Percentiles rank a stretch among this genome's conserved stretches.
Evolutionary conservation across 2,888 invertebrate genomes (phyloP).

Genomic region (Exocentrus adspersus): DNA sequence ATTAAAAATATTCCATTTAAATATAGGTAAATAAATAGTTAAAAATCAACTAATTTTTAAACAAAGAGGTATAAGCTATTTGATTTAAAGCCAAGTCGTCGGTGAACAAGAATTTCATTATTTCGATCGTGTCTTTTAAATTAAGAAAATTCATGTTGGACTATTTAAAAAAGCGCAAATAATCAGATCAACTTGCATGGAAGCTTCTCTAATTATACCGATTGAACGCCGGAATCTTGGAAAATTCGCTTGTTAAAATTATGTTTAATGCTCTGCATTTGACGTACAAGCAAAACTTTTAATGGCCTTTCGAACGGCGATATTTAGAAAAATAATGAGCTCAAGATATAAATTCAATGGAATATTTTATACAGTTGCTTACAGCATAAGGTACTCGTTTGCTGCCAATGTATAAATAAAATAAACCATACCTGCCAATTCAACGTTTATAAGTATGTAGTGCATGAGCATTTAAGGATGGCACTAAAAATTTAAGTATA

Average conservation of each 20-base stretch:
- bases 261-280: slow-evolving; percentile 50
- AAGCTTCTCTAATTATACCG: slow-evolving; percentile 46
- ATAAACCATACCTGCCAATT: too few relatives aligned
- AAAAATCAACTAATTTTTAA: too few relatives aligned
- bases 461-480: too few relatives aligned
- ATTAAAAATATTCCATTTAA: background rate
- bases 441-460: too few relatives aligned
- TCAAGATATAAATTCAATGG: slow-evolving; percentile 42
- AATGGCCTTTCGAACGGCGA: slow-evolving; percentile 52
- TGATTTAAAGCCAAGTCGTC: too few relatives aligned
- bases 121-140: background rate
- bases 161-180: slow-evolving; percentile 62
- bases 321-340: slow-evolving; percentile 54
- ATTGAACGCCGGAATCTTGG: slow-evolving; percentile 43
- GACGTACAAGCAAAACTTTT: slow-evolving; percentile 54
- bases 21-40: too few relatives aligned
- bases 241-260: slow-evolving; percentile 55
- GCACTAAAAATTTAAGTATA: too few relatives aligned
- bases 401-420: too few relatives aligned
- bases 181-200: slow-evolving; percentile 44
- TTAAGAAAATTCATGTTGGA: slow-evolving; percentile 51
- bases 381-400: too few relatives aligned
- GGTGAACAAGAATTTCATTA: too few relatives aligned
- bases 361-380: too few relatives aligned
- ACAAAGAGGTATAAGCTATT: too few relatives aligned